Conservation (phyloP, 2,797 vertebrate genomes). For the Crenuchus spilurus region DNA sequence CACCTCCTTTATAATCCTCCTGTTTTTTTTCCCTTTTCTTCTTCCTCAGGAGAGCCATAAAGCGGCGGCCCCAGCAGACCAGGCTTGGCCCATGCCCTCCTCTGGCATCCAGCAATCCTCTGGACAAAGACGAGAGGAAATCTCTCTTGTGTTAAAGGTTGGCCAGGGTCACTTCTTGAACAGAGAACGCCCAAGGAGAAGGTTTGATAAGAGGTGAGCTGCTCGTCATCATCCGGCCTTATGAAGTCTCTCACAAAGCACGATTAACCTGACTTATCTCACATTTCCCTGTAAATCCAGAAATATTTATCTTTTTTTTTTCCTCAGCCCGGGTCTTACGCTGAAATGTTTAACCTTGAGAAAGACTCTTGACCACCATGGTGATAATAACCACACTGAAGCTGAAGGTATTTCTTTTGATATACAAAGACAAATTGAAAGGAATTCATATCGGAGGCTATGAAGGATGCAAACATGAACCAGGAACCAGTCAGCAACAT, state of each 20-base stretch:
- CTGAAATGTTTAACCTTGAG: slow-evolving; percentile 32
- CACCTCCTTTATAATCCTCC: slow-evolving; percentile 57
- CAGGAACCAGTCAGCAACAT: slow-evolving; percentile 40
- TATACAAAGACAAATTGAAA: neutral
- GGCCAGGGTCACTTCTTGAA: slow-evolving; percentile 48
- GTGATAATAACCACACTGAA: slow-evolving; percentile 5
- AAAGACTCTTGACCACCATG: slow-evolving; percentile 1
- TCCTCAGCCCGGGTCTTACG: slow-evolving; percentile 7
- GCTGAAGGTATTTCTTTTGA: too few relatives aligned
- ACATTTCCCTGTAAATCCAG: slow-evolving; percentile 30
- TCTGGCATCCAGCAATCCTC: slow-evolving; percentile 48
- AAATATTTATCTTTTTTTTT: slow-evolving; percentile 41
- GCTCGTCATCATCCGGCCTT: slow-evolving; percentile 47
- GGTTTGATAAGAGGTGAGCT: slow-evolving; percentile 46
- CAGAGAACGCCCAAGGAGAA: slow-evolving; percentile 42
- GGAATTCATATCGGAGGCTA: slow-evolving; percentile 30
- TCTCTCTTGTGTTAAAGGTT: slow-evolving; percentile 42
- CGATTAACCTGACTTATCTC: slow-evolving; percentile 51
- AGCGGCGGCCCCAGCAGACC: slow-evolving; percentile 54
- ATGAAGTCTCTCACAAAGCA: slow-evolving; percentile 44
- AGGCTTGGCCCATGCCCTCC: slow-evolving; percentile 44
- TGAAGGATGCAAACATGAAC: slow-evolving; percentile 14
- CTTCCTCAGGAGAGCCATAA: slow-evolving; percentile 38
- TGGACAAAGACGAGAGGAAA: slow-evolving; percentile 48
- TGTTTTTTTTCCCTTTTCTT: slow-evolving; percentile 1